A percentile compares a stretch with the other conserved stretches of the same genome.
Evolutionary conservation across 2,113 vertebrate genomes (phyloP).

Genomic region (Anser brachyrhynchus): DNA sequence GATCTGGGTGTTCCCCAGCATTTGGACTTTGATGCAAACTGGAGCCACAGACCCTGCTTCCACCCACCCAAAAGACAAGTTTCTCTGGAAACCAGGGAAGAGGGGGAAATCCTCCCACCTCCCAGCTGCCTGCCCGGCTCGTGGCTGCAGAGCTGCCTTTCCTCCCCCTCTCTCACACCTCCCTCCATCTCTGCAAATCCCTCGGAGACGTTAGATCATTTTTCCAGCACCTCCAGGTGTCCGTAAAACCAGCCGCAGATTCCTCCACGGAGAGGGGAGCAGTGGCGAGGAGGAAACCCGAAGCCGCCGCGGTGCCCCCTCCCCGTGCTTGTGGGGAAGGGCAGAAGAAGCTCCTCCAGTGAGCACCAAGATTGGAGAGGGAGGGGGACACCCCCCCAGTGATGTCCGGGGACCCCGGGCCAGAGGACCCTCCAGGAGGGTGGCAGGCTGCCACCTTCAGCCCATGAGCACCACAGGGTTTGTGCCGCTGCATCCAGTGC

Average conservation of each 20-base stretch:
- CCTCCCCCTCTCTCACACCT: constrained; percentile 54
- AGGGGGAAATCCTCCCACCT: constrained; percentile 35
- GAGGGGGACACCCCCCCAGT: background rate
- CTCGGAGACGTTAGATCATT: constrained; percentile 32
- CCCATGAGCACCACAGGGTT: background rate
- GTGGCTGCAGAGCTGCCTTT: constrained; percentile 23
- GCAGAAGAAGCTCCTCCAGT: background rate
- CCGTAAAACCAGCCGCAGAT: background rate
- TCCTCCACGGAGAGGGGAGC: background rate
- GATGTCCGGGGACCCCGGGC: background rate
- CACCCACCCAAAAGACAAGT: background rate
- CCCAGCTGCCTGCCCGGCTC: constrained; percentile 22
- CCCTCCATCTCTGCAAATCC: constrained; percentile 14
- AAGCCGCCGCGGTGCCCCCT: fast-evolving
- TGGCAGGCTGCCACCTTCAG: background rate
- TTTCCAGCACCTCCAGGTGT: constrained; percentile 54
- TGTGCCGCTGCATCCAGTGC: fast-evolving
- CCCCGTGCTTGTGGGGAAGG: background rate
- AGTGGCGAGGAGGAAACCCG: background rate
- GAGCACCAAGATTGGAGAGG: background rate
- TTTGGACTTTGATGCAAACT: background rate
- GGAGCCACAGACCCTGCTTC: background rate
- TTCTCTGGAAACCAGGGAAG: constrained; percentile 39
- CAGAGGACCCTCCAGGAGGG: background rate
- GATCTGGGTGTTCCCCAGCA: background rate